A percentile compares a stretch with the other conserved stretches of the same genome.
These are phyloP conservation scores for Triplophysa bombifrons DNA, from an alignment of 2,797 vertebrate genomes.

Conservation along the genomic window DNA sequence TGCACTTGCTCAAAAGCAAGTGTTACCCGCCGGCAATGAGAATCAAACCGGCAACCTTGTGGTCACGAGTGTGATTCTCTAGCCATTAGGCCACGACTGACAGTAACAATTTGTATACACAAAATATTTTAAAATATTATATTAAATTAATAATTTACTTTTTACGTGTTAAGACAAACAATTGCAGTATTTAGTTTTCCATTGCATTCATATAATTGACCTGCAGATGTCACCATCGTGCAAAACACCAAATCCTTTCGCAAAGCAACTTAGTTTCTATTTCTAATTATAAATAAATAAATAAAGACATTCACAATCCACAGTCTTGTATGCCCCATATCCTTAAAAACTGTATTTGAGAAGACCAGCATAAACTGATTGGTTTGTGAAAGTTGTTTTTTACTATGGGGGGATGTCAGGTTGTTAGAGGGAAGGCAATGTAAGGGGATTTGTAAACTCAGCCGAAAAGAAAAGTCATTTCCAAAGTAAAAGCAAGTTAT, in stretches of 20 bases:
- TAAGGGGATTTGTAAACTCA: background rate
- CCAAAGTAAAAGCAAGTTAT: background rate
- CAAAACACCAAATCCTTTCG: background rate
- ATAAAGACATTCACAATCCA: background rate
- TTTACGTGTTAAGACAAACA: background rate
- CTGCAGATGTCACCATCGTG: background rate
- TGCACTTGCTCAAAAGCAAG: too few relatives aligned
- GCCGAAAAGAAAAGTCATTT: constrained; percentile 1
- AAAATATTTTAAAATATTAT: background rate
- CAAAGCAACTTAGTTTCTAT: background rate
- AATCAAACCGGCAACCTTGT: too few relatives aligned
- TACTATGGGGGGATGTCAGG: background rate
- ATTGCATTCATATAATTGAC: background rate
- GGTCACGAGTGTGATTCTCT: too few relatives aligned
- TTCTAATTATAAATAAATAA: background rate
- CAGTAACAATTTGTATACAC: background rate
- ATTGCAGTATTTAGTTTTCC: background rate
- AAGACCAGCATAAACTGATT: background rate
- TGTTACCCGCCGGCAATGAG: too few relatives aligned
- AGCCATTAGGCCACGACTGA: too few relatives aligned
- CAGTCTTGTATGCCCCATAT: background rate
- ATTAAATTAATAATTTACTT: background rate
- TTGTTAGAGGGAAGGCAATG: background rate
- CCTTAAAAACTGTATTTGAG: background rate
- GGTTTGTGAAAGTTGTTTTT: background rate